Evolutionary conservation across 2,797 vertebrate species (phyloP), one percentile per base, ranked within the genome.

Genomic region (Leptoclinus maculatus): DNA sequence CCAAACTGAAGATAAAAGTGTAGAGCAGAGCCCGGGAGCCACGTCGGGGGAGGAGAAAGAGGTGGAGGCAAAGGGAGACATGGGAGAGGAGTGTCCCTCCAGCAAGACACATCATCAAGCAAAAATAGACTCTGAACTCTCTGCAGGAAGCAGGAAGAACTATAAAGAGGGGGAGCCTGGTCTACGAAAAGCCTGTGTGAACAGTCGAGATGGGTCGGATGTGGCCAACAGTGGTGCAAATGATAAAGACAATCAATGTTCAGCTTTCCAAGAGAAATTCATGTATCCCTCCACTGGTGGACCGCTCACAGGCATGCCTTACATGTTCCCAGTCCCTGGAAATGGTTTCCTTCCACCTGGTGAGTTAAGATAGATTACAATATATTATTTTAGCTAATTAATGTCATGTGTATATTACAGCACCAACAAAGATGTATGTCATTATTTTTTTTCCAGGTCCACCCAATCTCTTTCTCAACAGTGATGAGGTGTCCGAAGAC

Each of bases 401-500:
- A 32, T 56, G 54, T 27, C 4, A 65, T 2, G 27, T 45, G 12
- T 17, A 39, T 12, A 2, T 56, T 43, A 38, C 3, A 66, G 21
- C 13, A 43, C 53, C 11, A 58, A 74, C 11, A 29, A 45, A 59
- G 2, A 34, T 29, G 0, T 19, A 9, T 54, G 41, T 62, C 9
- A 34, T 36, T 27, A 3, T 60, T 41, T 79, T 21, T 21, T 57
- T 39, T 58, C 29, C 83, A 99, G 97, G 95, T 80, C 83, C 94
- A 58, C 92, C 94, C 9, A 93, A 94, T 79, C 88, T 96, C 65
- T 96, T 96, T 83, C 86, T 97, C 49, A 96, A 95, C 23, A 93
- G 95, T 27, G 96, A 97, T 56, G 96, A 96, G 25, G 90, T 95
- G 45, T 94, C 97, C 0, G 97, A 97, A 88, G 97, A 98, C 89